phyloP scores from a whole-genome alignment of 2,888 invertebrate species.

The Drosophila gaucha region DNA sequence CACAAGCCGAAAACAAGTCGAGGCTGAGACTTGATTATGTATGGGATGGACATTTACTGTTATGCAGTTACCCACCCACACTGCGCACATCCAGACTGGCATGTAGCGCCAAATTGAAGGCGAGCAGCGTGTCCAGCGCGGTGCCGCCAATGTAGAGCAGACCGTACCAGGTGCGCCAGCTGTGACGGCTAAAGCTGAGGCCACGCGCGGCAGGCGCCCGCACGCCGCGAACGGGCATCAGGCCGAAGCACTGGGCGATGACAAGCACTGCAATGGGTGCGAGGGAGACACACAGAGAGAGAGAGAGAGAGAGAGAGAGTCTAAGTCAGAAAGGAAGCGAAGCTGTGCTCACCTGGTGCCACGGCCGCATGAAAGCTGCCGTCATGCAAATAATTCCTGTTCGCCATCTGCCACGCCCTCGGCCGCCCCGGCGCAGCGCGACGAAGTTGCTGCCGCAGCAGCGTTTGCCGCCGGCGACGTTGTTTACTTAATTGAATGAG shows the following conservation, averaged over 20 bases:
- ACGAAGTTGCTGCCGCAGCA: constrained; percentile 1
- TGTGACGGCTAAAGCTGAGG: constrained; percentile 81
- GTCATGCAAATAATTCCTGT: constrained; percentile 48
- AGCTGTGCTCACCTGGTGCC: constrained; percentile 71
- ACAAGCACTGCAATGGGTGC: constrained; percentile 62
- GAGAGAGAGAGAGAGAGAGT: background rate
- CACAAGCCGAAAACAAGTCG: too few species aligned
- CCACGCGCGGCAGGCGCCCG: constrained; percentile 65
- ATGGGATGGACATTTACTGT: background rate
- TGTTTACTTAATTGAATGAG: constrained; percentile 6
- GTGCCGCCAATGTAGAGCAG: constrained; percentile 67
- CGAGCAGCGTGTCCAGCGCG: constrained; percentile 63
- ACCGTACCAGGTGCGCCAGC: constrained; percentile 77
- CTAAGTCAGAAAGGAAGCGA: background rate
- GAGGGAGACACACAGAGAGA: too few species aligned
- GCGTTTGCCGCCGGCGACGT: constrained; percentile 17
- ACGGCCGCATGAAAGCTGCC: constrained; percentile 82
- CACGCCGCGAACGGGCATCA: constrained; percentile 82
- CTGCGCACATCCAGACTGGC: constrained; percentile 74
- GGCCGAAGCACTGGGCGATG: constrained; percentile 80
- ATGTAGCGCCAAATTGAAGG: constrained; percentile 59
- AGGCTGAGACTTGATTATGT: too few species aligned
- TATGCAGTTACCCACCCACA: constrained; percentile 66
- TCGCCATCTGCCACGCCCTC: constrained; percentile 41
- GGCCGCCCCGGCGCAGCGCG: constrained; percentile 1